phyloP scores from a whole-genome alignment of 2,888 invertebrate genomes.

The Vesta saturnalis region DNA sequence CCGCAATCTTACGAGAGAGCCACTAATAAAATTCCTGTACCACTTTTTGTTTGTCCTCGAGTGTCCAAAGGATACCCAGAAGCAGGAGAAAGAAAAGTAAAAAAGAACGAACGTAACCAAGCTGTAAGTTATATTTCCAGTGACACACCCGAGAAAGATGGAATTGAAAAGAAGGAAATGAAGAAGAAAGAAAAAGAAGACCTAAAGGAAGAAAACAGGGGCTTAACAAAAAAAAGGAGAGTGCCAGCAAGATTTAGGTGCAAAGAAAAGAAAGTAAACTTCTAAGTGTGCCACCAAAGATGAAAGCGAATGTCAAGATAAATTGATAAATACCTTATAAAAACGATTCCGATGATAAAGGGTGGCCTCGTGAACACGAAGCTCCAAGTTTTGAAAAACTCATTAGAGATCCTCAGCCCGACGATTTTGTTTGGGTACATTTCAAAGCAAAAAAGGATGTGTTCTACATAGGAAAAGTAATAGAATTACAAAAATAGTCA shows the following conservation, averaged over 20 bases:
- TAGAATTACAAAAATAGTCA: background rate
- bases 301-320: too few species aligned
- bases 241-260: background rate
- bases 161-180: background rate
- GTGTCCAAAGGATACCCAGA: background rate
- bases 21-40: too few species aligned
- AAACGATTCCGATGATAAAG: background rate
- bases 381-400: conserved; percentile 11
- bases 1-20: too few species aligned
- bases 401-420: conserved; percentile 12
- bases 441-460: conserved; percentile 2
- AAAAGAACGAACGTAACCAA: too few species aligned
- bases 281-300: background rate
- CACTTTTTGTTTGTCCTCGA: too few species aligned
- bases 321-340: too few species aligned
- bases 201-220: background rate
- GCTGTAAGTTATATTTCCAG: background rate
- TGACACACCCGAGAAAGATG: background rate
- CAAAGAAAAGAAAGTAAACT: background rate
- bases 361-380: conserved; percentile 13
- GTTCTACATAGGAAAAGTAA: background rate
- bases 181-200: background rate
- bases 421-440: conserved; percentile 12
- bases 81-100: conserved; percentile 3
- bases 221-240: background rate